Evolutionary conservation across 2,888 invertebrate species (phyloP), one percentile per base, ranked within the genome.

Genomic region (Amblyteles armatorius): DNA sequence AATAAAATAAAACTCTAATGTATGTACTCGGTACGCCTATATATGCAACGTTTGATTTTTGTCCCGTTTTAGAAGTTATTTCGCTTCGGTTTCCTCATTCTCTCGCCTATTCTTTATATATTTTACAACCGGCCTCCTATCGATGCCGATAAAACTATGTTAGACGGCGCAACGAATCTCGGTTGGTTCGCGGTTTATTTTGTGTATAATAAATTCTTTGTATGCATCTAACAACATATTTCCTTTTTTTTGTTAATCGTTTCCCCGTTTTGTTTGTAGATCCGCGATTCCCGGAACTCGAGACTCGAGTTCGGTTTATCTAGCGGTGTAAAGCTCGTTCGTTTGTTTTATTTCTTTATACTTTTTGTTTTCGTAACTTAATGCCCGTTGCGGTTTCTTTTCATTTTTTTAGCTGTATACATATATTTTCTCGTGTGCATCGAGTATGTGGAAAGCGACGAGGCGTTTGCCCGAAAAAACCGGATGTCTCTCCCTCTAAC

Each of bases 291-390:
- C 87, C 87, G 55, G 60, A 78, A 77, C 72, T 77, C 63, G 19
- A 7, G 16, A 33, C 4, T 71, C 60, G 65, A 44, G 81, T 76
- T 86, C 87, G 87, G 83, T 84, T 74, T 77, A 82, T 83, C 83
- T 76, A 78, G 73, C 87, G 88, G 89, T 88, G 88, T 92, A 93
- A 93, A 92, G 92, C 92, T 93, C 93, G 90, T 91, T 92, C 88
- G 72, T 87, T 85, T 87, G 50, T 82, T 72, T 77, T 83, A 79
- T 85, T 65, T 33, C 60, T 60, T 76, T 71, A 74, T 69, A 60
- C 71, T 60, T 77, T 84, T 36, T 55, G 88, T 89, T 86, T 83
- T 79, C 86, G 85, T 88, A 89, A 90, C 90, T 89, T 92, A 92
- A 92, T 93, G 92, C 92, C 92, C 92, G 90, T 90, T 91, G 90